A percentile compares a stretch with the other conserved stretches of the same genome.
These are phyloP conservation scores for Hiodon alosoides DNA, from an alignment of 2,113 vertebrate genomes.

Conservation along the genomic window DNA sequence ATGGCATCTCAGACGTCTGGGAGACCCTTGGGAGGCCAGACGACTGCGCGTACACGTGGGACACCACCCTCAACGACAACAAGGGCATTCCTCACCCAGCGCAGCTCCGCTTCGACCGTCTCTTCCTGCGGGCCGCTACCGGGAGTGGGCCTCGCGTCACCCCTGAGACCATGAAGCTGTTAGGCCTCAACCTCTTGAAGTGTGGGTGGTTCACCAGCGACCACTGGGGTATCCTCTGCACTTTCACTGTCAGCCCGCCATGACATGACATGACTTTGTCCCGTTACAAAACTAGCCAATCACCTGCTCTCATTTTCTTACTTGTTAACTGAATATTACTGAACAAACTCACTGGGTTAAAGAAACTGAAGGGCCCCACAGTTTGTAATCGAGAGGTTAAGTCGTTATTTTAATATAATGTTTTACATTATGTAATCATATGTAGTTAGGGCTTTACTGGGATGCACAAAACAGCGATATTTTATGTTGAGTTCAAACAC, in stretches of 20 bases:
- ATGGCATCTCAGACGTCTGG: constrained; percentile 65
- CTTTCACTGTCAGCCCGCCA: constrained; percentile 37
- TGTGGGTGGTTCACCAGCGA: constrained; percentile 77
- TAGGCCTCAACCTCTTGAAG: constrained; percentile 69
- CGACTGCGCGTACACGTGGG: constrained; percentile 77
- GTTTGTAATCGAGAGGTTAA: too few relatives aligned
- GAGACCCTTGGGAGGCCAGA: constrained; percentile 68
- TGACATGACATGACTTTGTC: not conserved
- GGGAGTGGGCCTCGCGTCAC: constrained; percentile 43
- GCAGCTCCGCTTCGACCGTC: constrained; percentile 68
- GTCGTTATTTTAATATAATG: too few relatives aligned
- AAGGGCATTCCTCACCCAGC: constrained; percentile 42
- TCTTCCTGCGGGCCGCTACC: constrained; percentile 59
- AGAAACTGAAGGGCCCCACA: too few relatives aligned
- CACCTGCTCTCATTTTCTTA: too few relatives aligned
- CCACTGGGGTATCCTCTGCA: constrained; percentile 77
- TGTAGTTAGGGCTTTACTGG: too few relatives aligned
- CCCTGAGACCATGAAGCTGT: constrained; percentile 66
- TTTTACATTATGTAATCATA: too few relatives aligned
- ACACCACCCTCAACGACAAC: constrained; percentile 69
- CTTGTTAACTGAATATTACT: too few relatives aligned
- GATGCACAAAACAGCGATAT: too few relatives aligned
- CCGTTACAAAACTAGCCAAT: too few relatives aligned
- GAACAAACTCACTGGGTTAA: too few relatives aligned
- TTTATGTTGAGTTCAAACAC: too few relatives aligned